Evolutionary conservation across 2,797 vertebrate species (phyloP), one percentile per base, ranked within the genome.

Genomic region (Cheirogaleus major): DNA sequence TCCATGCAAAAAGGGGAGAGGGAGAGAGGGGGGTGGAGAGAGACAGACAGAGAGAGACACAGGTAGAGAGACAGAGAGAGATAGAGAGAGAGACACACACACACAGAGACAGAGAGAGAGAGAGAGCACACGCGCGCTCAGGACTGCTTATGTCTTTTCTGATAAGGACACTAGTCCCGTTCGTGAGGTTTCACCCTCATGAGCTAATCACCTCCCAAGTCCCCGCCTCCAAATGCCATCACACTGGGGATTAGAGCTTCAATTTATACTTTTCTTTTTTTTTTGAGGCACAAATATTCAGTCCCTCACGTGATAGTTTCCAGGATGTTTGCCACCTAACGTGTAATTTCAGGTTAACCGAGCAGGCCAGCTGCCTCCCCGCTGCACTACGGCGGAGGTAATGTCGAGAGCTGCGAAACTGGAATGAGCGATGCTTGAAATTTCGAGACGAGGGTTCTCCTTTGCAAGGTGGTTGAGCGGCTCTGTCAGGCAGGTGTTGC

Each of bases 401-500:
- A n/a, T 4, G 18, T 14, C 15, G 32, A 59, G 52, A 48, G 65
- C 27, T 1, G 30, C 10, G 11, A 48, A 17, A 6, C 17, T 81
- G 65, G 63, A 59, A 35, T 6, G 50, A 35, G 7, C 14, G 17
- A 25, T 20, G 27, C 30, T 55, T 72, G n/a, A 3, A 25, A 25
- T 35, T 17, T 14, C 1, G 5, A 43, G 67, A 25, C 17, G 0
- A 8, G 67, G 30, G n/a, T 5, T 30, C 23, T 61, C 32, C n/a
- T 30, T 27, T 25, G 35, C n/a, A 57, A 38, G 14, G 45, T 27
- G n/a, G 22, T 0, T 1, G 25, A 5, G 30, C 0, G 3, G 48
- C 7, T 57, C 0, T 20, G 35, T 41, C 8, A 7, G 4, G 38
- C 0, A 0, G 59, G 12, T 8, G 23, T 25, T 38, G 1, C 1